Base-by-base conservation (phyloP, 1,140 invertebrate genomes). In the Formica exsecta region DNA sequence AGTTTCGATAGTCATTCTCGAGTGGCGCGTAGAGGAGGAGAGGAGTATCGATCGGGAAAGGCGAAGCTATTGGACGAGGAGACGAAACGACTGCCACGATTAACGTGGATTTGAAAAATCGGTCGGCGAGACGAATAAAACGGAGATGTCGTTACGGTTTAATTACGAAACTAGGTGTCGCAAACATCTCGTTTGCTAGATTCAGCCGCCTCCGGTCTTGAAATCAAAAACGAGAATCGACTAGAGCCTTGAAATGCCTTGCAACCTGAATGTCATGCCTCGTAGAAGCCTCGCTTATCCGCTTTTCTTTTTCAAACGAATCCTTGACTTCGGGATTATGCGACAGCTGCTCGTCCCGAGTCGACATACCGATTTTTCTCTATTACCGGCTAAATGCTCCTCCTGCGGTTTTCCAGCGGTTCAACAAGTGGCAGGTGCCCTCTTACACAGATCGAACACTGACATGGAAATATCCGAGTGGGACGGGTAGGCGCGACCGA, bases 371-470 rank as follows among this genome's bases (percentile, higher is more conserved):
- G 19, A 70, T 77, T 66, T 76, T 71, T 66, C 36, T 25, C n/a
- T 38, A 77, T 85, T 85, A 77, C 48, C 73, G 25, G 61, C 32
- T 77, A 32, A 44, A 80, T 25, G 44, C 65, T 87, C 66, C 62
- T 80, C 68, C 74, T 51, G 48, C 3, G 48, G 88, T 90, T 90
- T 89, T 87, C 65, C 73, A 65, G 29, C 38, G 41, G 77, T 90
- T 90, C 88, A 90, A 90, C 89, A 90, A 90, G 88, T 90, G 86
- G 81, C 70, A 80, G 79, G 80, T 89, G 86, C 70, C 79, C 79
- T 90, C 80, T 87, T 89, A 85, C 74, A 84, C 68, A 65, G 77
- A 90, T 91, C 90, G 85, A 90, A 89, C 79, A 61, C 38, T 87
- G 75, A 87, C 79, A 84, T 66, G 85, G 57, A 89, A 89, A 86